These are phyloP conservation scores for Napeogenes inachia DNA, from an alignment of 2,888 invertebrate species.

Conservation along the genomic window DNA sequence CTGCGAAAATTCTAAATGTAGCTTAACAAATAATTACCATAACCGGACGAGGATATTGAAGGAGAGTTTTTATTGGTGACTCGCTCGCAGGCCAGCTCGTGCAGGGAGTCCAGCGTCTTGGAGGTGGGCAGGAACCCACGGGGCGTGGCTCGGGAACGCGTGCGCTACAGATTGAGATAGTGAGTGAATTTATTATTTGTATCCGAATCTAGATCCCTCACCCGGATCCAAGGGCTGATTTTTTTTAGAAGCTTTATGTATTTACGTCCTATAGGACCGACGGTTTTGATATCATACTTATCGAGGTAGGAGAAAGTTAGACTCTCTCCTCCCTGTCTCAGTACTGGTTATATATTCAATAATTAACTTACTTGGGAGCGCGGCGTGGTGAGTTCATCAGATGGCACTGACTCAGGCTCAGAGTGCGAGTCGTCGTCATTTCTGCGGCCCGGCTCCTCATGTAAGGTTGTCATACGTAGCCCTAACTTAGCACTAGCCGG, in stretches of 20 bases:
- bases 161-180: constrained; percentile 47
- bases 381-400: constrained; percentile 61
- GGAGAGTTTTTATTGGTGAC: constrained; percentile 77
- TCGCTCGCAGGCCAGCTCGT: constrained; percentile 82
- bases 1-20: constrained; percentile 1
- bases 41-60: constrained; percentile 88
- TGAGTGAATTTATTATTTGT: background rate
- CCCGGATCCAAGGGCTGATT: too few species aligned
- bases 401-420: constrained; percentile 65
- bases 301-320: too few species aligned
- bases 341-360: background rate
- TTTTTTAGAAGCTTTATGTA: background rate
- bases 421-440: constrained; percentile 73
- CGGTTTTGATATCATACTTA: too few species aligned
- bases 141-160: constrained; percentile 57
- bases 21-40: constrained; percentile 68
- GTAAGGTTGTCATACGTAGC: constrained; percentile 93
- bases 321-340: background rate
- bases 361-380: constrained; percentile 52
- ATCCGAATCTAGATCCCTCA: background rate
- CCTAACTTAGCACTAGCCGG: constrained; percentile 91
- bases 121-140: constrained; percentile 83
- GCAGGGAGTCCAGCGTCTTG: constrained; percentile 90
- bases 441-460: constrained; percentile 85
- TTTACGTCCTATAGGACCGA: background rate